A percentile compares a stretch with the other conserved stretches of the same genome.
phyloP scores from a whole-genome alignment of 2,113 vertebrate species.

The pig (Sus scrofa) region DNA sequence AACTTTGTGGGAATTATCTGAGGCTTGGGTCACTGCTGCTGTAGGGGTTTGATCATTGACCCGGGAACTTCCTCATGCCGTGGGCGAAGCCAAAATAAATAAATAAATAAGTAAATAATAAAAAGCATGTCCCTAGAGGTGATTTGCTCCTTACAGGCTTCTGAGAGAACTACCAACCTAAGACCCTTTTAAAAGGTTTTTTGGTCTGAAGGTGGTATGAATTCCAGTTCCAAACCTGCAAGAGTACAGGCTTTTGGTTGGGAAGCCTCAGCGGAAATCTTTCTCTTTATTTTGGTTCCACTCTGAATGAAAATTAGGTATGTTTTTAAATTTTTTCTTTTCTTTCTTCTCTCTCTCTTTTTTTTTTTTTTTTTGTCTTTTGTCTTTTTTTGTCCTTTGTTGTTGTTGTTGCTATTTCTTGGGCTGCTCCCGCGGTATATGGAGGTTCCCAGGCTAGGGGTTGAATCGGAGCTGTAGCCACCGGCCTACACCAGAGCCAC shows the following conservation, averaged over 20 bases:
- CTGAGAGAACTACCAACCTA: neutral
- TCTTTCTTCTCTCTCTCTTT: no score
- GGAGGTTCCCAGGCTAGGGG: no score
- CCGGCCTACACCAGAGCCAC: no score
- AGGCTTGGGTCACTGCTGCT: neutral
- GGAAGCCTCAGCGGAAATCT: neutral
- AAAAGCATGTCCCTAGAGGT: neutral
- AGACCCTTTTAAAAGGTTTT: neutral
- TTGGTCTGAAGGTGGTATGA: neutral
- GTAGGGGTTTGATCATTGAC: no score
- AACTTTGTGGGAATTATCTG: neutral
- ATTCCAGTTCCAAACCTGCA: neutral
- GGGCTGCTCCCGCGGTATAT: no score
- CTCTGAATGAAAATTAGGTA: neutral
- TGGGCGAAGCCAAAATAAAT: no score
- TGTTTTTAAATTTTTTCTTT: neutral
- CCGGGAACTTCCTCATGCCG: no score
- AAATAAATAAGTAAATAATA: neutral
- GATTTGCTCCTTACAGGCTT: neutral
- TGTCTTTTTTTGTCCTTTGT: no score
- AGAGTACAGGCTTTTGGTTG: neutral
- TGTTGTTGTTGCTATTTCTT: no score
- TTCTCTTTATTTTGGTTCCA: neutral
- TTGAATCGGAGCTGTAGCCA: no score
- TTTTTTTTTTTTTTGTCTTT: no score